Evolutionary conservation across 1,140 invertebrate genomes (phyloP).

Genomic region (Phortica variegata): DNA sequence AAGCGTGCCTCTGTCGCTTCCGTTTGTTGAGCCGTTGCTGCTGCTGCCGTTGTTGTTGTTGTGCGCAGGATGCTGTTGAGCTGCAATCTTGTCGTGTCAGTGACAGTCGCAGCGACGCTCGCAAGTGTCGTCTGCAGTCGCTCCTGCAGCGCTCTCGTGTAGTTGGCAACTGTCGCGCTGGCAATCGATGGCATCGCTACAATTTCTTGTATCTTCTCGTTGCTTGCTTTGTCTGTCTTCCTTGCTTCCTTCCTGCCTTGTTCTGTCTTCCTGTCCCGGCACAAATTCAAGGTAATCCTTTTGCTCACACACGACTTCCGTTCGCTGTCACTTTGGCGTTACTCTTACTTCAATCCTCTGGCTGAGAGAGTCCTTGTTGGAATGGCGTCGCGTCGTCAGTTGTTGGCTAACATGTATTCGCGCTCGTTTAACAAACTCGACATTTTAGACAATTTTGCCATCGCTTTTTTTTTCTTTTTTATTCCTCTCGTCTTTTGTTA

Average conservation of each 20-base stretch:
- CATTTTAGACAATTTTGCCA: too few species aligned
- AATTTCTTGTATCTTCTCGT: constrained; percentile 11
- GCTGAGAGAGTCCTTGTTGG: too few species aligned
- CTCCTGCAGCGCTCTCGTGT: not conserved
- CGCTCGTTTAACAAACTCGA: too few species aligned
- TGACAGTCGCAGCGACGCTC: too few species aligned
- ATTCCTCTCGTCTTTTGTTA: too few species aligned
- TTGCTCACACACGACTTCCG: not conserved
- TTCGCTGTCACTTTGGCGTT: too few species aligned
- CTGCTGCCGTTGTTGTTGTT: not conserved
- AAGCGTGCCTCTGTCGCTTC: constrained; percentile 39
- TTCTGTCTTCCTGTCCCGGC: too few species aligned
- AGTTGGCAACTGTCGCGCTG: constrained; percentile 25
- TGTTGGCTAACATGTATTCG: too few species aligned
- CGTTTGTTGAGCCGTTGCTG: not conserved
- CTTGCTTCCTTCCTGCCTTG: too few species aligned
- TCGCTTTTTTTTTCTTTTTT: too few species aligned
- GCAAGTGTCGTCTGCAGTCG: not conserved
- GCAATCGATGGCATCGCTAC: constrained; percentile 41
- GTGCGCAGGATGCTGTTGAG: constrained; percentile 27
- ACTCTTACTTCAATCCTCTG: too few species aligned
- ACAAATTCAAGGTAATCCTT: constrained; percentile 35
- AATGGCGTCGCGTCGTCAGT: too few species aligned
- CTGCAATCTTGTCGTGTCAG: constrained; percentile 11
- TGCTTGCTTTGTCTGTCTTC: constrained; percentile 1